phyloP scores from a whole-genome alignment of 2,797 vertebrate genomes.

The Semotilus atromaculatus region DNA sequence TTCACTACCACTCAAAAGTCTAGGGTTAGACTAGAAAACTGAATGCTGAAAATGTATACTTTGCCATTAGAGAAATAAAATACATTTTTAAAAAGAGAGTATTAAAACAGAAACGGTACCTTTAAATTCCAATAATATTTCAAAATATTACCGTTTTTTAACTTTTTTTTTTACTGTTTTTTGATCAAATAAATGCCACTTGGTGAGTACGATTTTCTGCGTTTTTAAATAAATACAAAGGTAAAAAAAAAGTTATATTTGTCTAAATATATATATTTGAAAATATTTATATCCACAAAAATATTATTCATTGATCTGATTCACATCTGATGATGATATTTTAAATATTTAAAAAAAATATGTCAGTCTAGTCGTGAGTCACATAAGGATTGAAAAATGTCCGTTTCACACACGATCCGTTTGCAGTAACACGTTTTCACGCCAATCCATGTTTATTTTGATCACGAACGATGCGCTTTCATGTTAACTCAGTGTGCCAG shows the following conservation, averaged over 20 bases:
- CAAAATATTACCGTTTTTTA: background rate
- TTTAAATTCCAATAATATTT: background rate
- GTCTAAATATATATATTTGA: background rate
- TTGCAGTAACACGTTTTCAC: background rate
- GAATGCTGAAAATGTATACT: background rate
- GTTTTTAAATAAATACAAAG: too few species aligned
- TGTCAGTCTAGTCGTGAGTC: background rate
- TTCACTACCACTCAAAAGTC: too few species aligned
- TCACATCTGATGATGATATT: too few species aligned
- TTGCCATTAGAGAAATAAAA: background rate
- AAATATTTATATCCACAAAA: background rate
- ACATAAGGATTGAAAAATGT: background rate
- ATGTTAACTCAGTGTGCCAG: too few species aligned
- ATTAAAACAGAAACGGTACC: background rate
- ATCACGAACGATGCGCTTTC: too few species aligned
- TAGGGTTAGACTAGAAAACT: background rate
- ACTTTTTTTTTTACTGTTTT: background rate
- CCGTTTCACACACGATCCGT: too few species aligned
- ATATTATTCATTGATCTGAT: background rate
- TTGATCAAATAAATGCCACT: background rate
- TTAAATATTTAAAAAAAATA: too few species aligned
- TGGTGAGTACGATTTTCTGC: background rate
- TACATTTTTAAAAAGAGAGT: background rate
- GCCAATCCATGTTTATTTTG: too few species aligned
- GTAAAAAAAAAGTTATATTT: background rate